These are phyloP conservation scores for Muscicapa adusta DNA, from an alignment of 2,113 vertebrate species.

Conservation along the genomic window DNA sequence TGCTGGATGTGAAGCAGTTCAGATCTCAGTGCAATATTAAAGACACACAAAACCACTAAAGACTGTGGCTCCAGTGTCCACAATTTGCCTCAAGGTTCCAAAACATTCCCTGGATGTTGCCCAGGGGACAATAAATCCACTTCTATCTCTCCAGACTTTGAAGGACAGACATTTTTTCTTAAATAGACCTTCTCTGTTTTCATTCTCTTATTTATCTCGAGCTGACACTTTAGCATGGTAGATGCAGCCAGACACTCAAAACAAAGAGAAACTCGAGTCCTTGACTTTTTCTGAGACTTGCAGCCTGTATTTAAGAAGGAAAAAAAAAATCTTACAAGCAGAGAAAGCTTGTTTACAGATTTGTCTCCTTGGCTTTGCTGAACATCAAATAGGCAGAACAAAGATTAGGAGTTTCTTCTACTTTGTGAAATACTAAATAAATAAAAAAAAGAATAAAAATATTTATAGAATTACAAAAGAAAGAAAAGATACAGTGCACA, in stretches of 20 bases:
- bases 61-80: not conserved
- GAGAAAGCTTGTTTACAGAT: not conserved
- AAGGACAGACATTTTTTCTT: conserved; percentile 50
- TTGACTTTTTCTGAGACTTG: conserved; percentile 53
- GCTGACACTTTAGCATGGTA: conserved; percentile 31
- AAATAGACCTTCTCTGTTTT: conserved; percentile 55
- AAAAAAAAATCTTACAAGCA: not conserved
- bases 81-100: conserved; percentile 21
- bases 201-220: conserved; percentile 51
- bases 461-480: not conserved
- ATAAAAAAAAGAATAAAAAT: not conserved
- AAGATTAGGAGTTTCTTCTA: conserved; percentile 6
- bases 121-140: conserved; percentile 13
- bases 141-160: conserved; percentile 37
- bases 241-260: conserved; percentile 47
- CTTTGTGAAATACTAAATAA: not conserved
- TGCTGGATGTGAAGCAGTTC: not conserved
- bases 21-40: not conserved
- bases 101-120: conserved; percentile 35
- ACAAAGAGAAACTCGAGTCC: conserved; percentile 48
- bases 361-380: conserved; percentile 22
- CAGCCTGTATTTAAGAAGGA: conserved; percentile 33
- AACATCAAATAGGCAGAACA: not conserved
- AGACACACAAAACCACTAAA: not conserved
- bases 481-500: not conserved